Base-by-base conservation (phyloP, 1,140 invertebrate genomes). In the Subanguina moxae region DNA sequence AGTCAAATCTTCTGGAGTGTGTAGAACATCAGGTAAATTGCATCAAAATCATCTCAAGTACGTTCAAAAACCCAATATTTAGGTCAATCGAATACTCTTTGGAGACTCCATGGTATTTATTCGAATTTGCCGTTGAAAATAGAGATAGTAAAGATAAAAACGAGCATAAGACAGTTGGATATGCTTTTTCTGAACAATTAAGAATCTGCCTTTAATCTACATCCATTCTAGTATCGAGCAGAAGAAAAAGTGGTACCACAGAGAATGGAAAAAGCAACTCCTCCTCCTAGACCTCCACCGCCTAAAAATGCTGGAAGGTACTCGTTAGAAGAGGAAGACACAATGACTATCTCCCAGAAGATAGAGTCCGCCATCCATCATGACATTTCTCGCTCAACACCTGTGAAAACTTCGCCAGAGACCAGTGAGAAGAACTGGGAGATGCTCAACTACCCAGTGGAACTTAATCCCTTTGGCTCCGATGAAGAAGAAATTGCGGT, bases 391-490 rank as follows among this genome's bases (percentile, higher is more conserved):
- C 19, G 19, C 19, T 21, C 27, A 32, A 61, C 28, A 1, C 38
- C 58, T 32, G 19, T 28, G n/a, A 61, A 61, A 25, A 32, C n/a
- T 7, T 61, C 58, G 38, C 32, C 62, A 8, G 38, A 64, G n/a
- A 15, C 42, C 1, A 64, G 62, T 28, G 62, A 64, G 64, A 64
- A 64, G 57, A 64, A 64, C 32, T 64, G 62, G 62, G 62, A 64
- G 19, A 38, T 64, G 38, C 38, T 64, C 23, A 32, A 32, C 17
- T 64, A 64, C 42, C 62, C 62, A 3, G 27, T 19, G 19, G 42
- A 64, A 64, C 57, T 64, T 19, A 64, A 64, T 57, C 62, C 62
- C n/a, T 64, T 64, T n/a, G 62, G 62, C 1, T 64, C 62, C 5
- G 62, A 64, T 27, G 62, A 64, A 23, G 62, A 64, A 56, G 48